A percentile compares a stretch with the other conserved stretches of the same genome.
These are phyloP conservation scores for Upupa epops DNA, from an alignment of 2,113 vertebrate species.

Conservation along the genomic window DNA sequence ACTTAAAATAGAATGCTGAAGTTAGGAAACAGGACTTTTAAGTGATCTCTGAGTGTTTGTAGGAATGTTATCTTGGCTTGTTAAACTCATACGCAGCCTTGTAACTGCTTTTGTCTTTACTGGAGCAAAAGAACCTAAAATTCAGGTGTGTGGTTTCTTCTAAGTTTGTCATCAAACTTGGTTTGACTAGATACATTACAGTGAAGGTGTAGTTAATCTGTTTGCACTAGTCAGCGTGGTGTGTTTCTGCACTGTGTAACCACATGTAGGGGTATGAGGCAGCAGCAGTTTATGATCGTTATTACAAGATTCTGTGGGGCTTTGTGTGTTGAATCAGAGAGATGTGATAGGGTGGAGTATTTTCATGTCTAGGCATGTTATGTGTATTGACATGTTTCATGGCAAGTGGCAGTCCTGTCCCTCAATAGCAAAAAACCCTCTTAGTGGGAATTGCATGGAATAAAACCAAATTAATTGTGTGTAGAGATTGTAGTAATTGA, in stretches of 20 bases:
- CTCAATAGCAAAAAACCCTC: neutral
- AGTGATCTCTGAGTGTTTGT: neutral
- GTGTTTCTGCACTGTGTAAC: neutral
- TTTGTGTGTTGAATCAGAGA: neutral
- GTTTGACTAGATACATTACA: neutral
- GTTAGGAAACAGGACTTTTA: neutral
- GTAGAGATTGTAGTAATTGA: neutral
- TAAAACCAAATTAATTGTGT: neutral
- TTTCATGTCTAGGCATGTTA: neutral
- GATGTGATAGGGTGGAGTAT: fast-evolving
- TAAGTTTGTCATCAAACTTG: neutral
- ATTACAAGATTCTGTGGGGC: neutral
- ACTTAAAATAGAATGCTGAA: neutral
- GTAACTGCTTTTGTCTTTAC: neutral
- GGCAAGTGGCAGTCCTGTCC: neutral
- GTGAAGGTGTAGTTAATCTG: neutral
- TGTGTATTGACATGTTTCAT: fast-evolving
- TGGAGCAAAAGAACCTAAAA: neutral
- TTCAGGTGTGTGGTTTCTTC: neutral
- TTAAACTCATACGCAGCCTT: neutral
- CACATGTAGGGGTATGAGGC: neutral
- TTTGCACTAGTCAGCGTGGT: neutral
- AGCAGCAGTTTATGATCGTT: neutral
- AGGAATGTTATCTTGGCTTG: neutral
- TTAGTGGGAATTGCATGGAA: neutral